Conservation (phyloP, 2,113 vertebrate species). For the Sander vitreus region DNA sequence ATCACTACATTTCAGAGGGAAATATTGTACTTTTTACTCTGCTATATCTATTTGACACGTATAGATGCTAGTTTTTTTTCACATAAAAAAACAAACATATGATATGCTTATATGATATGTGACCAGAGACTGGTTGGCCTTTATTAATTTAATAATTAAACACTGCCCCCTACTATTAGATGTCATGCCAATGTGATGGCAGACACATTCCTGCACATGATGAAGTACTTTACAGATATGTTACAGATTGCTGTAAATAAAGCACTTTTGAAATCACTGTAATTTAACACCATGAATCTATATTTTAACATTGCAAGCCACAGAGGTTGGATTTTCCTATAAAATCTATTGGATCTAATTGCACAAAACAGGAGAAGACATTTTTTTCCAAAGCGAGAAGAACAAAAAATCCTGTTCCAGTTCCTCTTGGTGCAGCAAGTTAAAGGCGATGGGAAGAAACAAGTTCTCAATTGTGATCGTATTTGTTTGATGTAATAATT, state of each 20-base stretch:
- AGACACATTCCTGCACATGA: not conserved
- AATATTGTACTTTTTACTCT: no score
- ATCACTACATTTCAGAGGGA: no score
- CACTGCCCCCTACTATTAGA: conserved; percentile 50
- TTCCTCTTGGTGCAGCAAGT: not conserved
- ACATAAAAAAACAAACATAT: no score
- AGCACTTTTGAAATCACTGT: not conserved
- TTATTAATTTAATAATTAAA: no score
- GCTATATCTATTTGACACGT: no score
- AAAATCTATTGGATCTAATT: not conserved
- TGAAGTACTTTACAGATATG: not conserved
- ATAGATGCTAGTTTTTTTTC: no score
- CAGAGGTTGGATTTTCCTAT: not conserved
- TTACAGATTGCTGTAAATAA: not conserved
- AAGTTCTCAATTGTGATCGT: not conserved
- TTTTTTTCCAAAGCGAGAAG: not conserved
- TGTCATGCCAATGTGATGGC: not conserved
- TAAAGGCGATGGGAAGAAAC: not conserved
- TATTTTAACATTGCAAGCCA: not conserved
- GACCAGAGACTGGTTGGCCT: not conserved
- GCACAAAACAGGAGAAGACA: not conserved
- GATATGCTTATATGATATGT: no score
- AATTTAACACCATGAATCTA: not conserved
- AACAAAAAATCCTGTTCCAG: not conserved
- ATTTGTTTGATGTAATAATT: not conserved